A percentile compares a stretch with the other conserved stretches of the same genome.
phyloP scores from a whole-genome alignment of 2,888 invertebrate genomes.

The Hypolimnas misippus region DNA sequence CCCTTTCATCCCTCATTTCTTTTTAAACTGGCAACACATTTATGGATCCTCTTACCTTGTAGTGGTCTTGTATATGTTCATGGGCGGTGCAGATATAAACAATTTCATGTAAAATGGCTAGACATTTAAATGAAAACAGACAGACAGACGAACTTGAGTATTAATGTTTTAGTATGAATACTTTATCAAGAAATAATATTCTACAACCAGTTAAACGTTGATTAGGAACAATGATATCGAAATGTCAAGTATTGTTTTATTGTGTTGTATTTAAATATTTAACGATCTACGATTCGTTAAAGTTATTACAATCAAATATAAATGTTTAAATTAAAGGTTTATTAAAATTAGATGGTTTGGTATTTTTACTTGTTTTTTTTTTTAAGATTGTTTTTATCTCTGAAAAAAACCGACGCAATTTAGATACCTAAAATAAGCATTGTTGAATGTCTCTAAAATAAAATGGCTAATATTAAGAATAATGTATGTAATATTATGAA shows the following conservation, averaged over 20 bases:
- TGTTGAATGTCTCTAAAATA: too few relatives aligned
- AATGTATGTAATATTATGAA: too few relatives aligned
- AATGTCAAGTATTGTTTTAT: constrained; percentile 11
- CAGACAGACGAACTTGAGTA: neutral
- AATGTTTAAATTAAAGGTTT: neutral
- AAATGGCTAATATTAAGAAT: too few relatives aligned
- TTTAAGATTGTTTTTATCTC: neutral
- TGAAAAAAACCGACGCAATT: neutral
- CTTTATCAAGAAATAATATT: constrained; percentile 5
- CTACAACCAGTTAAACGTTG: neutral
- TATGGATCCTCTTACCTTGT: too few relatives aligned
- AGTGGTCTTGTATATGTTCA: too few relatives aligned
- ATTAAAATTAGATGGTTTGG: neutral
- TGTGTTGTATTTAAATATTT: constrained; percentile 7
- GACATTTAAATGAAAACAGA: neutral
- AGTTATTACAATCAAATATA: constrained; percentile 4
- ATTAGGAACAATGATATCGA: constrained; percentile 4
- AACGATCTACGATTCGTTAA: constrained; percentile 8
- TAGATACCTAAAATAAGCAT: too few relatives aligned
- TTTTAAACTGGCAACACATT: too few relatives aligned
- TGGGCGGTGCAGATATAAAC: too few relatives aligned
- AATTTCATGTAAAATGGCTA: too few relatives aligned
- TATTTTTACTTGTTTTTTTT: neutral
- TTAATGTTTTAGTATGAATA: neutral
- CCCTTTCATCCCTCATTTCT: too few relatives aligned